Base-by-base conservation (phyloP, 2,113 vertebrate species). In the Anser cygnoides region DNA sequence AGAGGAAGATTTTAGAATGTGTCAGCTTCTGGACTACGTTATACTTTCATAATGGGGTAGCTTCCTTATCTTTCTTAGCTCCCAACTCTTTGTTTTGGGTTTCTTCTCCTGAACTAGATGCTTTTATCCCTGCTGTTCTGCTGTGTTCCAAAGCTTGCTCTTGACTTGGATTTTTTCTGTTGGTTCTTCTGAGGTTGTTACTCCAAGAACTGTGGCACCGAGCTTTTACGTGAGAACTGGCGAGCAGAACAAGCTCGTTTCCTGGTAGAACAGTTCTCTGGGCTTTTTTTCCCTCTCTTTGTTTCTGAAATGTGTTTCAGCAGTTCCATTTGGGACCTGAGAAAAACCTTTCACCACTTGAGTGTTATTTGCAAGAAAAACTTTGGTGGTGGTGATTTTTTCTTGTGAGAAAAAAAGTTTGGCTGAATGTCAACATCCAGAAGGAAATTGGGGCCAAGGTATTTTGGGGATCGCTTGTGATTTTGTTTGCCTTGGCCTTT, bases 141-240 rank as follows among this genome's bases (percentile, higher is more conserved):
- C 19, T 10, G 23, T 23, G 10, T 68, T 55, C 23, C 37, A 19
- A 55, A 70, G 14, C 85, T 86, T 73, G 4, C 18, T 95, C 35
- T 25, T 77, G 16, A 58, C 31, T 89, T 76, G 31, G n/a, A 75
- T 41, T 95, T 66, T 97, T 97, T 74, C 55, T 86, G 11, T 72
- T 88, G 33, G 20, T 73, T 79, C 63, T 82, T 22, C n/a, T 83
- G 87, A 33, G 10, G 13, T 59, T 85, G 10, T 62, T 79, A 87
- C 75, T 80, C 11, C n/a, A 55, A 46, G 28, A 79, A 20, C 18
- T 62, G 19, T 68, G 58, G 26, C 16, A 13, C 43, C n/a, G 11
- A 85, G 67, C 17, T 79, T 73, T 91, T 39, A 63, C 52, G 13
- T 37, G 29, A 76, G 67, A 83, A 41, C 58, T 72, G 43, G 33